Evolutionary conservation across 2,113 vertebrate genomes (phyloP), one percentile per base, ranked within the genome.

Genomic region (Pseudolaguvia tuberculata): DNA sequence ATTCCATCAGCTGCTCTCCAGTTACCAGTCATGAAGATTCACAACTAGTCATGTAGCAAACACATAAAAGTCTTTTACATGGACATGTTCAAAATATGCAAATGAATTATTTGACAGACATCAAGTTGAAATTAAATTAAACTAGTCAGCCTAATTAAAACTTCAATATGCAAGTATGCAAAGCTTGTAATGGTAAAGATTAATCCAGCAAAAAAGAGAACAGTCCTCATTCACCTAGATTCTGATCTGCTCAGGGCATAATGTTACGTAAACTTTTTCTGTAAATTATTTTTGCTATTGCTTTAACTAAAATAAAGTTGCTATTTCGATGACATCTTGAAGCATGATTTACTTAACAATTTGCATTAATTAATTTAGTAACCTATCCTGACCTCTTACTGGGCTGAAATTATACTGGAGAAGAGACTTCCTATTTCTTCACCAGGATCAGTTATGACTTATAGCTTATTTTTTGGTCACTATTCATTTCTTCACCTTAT

Each of bases 11-110:
- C 80, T 50, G 50, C 79, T 79, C 77, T 87, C 82, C 4, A 2
- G 79, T 87, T 88, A 84, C 86, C 75, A 71, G 68, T 51, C 25
- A 45, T 63, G 23, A 67, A 14, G 25, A 25, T 72, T 20, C 21
- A 76, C 77, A 73, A 72, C 81, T 39, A 42, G 81, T 86, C 86
- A 85, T 75, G 70, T 78, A 85, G 52, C 42, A 70, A 75, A 29
- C 52, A 58, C 57, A 71, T 2, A 9, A 21, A 62, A 29, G 75
- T 21, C 23, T 66, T 55, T 65, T 23, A 20, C 74, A 51, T 35
- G 4, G 25, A 17, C n/a, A 0, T 31, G 62, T 75, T 63, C 52
- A 73, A 76, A 42, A 52, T 9, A 23, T 62, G 23, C 31, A 50
- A 57, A n/a, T 42, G 55, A 55, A 72, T 21, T 25, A 68, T 71